These are phyloP conservation scores for Ganaspis sp. DNA, from an alignment of 1,140 invertebrate species.

Conservation along the genomic window DNA sequence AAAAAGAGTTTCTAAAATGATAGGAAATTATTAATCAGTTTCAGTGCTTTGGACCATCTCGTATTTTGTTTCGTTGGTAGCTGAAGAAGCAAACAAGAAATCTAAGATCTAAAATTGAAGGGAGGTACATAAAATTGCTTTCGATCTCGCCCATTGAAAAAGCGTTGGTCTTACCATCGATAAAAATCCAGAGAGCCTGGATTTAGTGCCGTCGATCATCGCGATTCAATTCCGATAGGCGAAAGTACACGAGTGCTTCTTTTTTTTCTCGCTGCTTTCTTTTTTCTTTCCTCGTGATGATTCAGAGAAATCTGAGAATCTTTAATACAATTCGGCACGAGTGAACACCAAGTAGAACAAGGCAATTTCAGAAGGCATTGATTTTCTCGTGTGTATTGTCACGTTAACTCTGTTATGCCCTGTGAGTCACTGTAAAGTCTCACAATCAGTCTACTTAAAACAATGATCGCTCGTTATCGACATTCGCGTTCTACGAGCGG, in stretches of 20 bases:
- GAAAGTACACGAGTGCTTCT: background rate
- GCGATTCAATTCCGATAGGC: constrained; percentile 27
- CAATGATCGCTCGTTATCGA: constrained; percentile 31
- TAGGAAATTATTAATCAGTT: background rate
- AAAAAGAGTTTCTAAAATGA: background rate
- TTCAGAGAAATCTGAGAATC: constrained; percentile 17
- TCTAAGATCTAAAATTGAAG: constrained; percentile 15
- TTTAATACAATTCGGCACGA: constrained; percentile 63
- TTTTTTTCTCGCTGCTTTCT: background rate
- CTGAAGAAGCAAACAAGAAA: background rate
- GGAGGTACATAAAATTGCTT: constrained; percentile 22
- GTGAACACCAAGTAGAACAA: constrained; percentile 69
- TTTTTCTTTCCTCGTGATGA: constrained; percentile 36
- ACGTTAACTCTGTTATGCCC: constrained; percentile 62
- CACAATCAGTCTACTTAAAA: constrained; percentile 31
- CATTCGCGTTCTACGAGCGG: constrained; percentile 8
- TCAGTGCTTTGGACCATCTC: background rate
- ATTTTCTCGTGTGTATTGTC: constrained; percentile 72
- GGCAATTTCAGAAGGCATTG: constrained; percentile 73
- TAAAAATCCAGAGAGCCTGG: constrained; percentile 14
- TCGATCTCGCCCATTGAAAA: constrained; percentile 11
- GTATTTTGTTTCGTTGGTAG: background rate
- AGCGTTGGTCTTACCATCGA: constrained; percentile 22
- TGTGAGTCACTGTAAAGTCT: constrained; percentile 49
- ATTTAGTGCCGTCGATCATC: constrained; percentile 24